Base-by-base conservation (phyloP, 2,797 vertebrate species). In the Etheostoma nigrum region DNA sequence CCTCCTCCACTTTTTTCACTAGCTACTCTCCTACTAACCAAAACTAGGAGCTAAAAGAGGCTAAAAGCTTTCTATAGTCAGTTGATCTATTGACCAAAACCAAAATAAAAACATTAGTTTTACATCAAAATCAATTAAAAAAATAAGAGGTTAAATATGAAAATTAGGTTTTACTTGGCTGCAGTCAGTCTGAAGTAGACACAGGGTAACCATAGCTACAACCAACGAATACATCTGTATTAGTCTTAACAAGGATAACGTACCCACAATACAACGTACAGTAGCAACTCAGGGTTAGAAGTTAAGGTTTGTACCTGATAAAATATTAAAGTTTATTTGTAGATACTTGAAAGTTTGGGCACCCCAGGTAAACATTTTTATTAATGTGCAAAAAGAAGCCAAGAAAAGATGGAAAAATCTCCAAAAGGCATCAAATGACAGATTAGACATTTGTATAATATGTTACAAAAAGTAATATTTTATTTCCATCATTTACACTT, bases 171-270 rank as follows among this genome's bases (percentile, higher is more conserved):
- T 23, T 18, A 48, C 15, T 8, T n/a, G 27, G 12, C 27, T 11
- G 30, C 36, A 11, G 36, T 36, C 40, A 48, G 54, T 33, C 13
- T 57, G 18, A 68, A 1, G 16, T 2, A 30, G 4, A 69, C 1
- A 49, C 23, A 55, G 16, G 18, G 44, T 48, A 30, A n/a, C 25
- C 36, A 36, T 6, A 4, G 1, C 5, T 21, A 52, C 16, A 60
- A 66, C 66, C 23, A 70, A 30, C 19, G 59, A 16, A 47, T 16
- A 0, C 9, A 40, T 51, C 18, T 67, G 76, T 82, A 77, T 82
- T 74, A 57, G 33, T 64, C 51, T 60, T 1, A 53, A 62, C n/a
- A 58, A 33, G 44, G 66, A 33, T 33, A 45, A 61, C 27, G 25
- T 55, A 30, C 11, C 3, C 52, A n/a, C 18, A 25, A 14, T 6